Conservation (phyloP, 2,797 vertebrate species). For the Gymnothorax reevesii region DNA sequence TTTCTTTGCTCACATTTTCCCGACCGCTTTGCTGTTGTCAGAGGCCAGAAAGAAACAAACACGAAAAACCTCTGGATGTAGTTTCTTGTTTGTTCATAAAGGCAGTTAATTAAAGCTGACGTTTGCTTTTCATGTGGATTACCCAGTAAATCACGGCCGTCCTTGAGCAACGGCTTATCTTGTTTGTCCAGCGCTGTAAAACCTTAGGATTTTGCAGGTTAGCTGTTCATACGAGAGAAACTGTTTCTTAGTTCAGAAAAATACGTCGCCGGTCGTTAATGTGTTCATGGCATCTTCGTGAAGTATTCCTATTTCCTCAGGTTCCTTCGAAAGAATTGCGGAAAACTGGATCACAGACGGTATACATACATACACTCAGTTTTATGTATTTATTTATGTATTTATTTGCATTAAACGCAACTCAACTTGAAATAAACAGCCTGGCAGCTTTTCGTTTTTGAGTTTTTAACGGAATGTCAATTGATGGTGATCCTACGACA, state of each 20-base stretch:
- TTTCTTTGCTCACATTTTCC: not conserved
- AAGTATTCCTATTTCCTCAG: not conserved
- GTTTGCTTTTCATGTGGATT: conserved; percentile 29
- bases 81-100: not conserved
- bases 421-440: not conserved
- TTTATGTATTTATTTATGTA: too few relatives aligned
- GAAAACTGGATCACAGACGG: not conserved
- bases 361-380: not conserved
- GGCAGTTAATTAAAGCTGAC: not conserved
- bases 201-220: not conserved
- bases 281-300: not conserved
- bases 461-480: not conserved
- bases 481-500: not conserved
- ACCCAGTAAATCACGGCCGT: conserved; percentile 11
- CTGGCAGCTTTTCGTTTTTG: not conserved
- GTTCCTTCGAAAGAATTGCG: not conserved
- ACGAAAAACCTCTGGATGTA: too few relatives aligned
- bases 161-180: not conserved
- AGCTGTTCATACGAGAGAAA: not conserved
- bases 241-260: not conserved
- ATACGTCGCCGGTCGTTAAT: not conserved
- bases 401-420: not conserved
- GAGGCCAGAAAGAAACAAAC: too few relatives aligned
- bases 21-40: not conserved
- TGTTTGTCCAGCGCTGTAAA: not conserved